phyloP scores from a whole-genome alignment of 1,140 invertebrate genomes.

The Drosophila orena region DNA sequence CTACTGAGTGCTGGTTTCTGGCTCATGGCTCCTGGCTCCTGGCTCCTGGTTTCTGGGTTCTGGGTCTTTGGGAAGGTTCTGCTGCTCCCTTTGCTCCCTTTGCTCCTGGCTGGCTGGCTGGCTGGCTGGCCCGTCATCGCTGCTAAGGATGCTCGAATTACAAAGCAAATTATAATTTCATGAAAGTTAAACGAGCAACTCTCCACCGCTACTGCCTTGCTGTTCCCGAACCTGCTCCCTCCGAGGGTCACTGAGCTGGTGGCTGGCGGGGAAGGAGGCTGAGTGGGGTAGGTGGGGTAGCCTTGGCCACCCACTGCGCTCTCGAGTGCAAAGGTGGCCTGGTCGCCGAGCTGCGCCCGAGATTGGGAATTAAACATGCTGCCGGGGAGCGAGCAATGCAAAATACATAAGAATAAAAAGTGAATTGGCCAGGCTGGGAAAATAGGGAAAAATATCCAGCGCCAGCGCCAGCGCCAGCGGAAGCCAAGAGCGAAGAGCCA shows the following conservation, averaged over 20 bases:
- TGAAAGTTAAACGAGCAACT: slow-evolving; percentile 84
- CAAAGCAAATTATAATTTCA: slow-evolving; percentile 84
- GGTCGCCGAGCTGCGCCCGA: slow-evolving; percentile 69
- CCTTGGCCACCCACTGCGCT: slow-evolving; percentile 59
- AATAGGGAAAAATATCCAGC: slow-evolving; percentile 39
- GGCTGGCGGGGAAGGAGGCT: slow-evolving; percentile 2
- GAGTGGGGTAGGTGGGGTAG: background rate
- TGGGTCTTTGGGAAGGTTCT: background rate
- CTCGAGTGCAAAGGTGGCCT: slow-evolving; percentile 77
- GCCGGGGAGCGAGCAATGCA: slow-evolving; percentile 53
- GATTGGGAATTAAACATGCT: slow-evolving; percentile 80
- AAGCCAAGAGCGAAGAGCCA: slow-evolving; percentile 49
- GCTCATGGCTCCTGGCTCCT: slow-evolving; percentile 5
- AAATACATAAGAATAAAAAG: slow-evolving; percentile 70
- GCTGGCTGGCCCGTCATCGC: slow-evolving; percentile 46
- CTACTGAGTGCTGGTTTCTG: background rate
- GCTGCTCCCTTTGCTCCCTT: slow-evolving; percentile 23
- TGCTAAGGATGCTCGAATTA: slow-evolving; percentile 81
- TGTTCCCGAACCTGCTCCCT: slow-evolving; percentile 17
- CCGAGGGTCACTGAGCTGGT: slow-evolving; percentile 64
- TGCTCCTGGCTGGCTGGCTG: slow-evolving; percentile 44
- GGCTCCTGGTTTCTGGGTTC: slow-evolving; percentile 9
- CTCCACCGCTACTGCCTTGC: slow-evolving; percentile 41
- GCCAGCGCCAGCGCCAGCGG: slow-evolving; percentile 57
- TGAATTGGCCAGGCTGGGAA: slow-evolving; percentile 49